These are phyloP conservation scores for Drosophila mauritiana DNA, from an alignment of 1,140 invertebrate species.

Conservation along the genomic window DNA sequence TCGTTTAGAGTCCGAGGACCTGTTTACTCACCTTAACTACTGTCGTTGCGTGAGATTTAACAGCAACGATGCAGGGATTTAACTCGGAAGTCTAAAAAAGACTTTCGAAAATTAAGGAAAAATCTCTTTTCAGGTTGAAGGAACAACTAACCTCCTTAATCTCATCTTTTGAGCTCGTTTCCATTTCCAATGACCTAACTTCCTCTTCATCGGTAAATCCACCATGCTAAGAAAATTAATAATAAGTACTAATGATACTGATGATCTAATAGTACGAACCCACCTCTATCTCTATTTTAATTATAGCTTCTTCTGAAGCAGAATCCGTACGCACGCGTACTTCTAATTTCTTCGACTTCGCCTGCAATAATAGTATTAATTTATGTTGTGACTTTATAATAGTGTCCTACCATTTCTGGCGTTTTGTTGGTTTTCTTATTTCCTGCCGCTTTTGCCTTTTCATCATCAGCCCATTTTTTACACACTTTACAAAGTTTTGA, in stretches of 20 bases:
- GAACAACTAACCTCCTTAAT: not conserved
- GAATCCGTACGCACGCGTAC: not conserved
- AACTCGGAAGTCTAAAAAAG: not conserved
- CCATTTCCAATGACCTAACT: not conserved
- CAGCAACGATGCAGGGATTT: not conserved
- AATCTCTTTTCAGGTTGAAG: not conserved
- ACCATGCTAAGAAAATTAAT: not conserved
- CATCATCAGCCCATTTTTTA: constrained; percentile 3
- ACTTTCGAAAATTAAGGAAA: not conserved
- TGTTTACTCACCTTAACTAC: not conserved
- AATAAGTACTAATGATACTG: not conserved
- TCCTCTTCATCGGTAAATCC: not conserved
- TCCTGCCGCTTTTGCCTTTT: not conserved
- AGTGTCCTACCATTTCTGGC: not conserved
- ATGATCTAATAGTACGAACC: no score
- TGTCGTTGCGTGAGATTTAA: not conserved
- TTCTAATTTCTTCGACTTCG: not conserved
- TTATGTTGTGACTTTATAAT: not conserved
- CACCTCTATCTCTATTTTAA: constrained; percentile 2
- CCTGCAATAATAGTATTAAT: not conserved
- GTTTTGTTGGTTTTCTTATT: not conserved
- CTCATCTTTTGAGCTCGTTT: not conserved
- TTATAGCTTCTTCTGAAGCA: not conserved
- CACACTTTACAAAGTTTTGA: not conserved
- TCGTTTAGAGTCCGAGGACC: not conserved